Conservation (phyloP, 2,888 invertebrate genomes). For the Phaedon cochleariae region DNA sequence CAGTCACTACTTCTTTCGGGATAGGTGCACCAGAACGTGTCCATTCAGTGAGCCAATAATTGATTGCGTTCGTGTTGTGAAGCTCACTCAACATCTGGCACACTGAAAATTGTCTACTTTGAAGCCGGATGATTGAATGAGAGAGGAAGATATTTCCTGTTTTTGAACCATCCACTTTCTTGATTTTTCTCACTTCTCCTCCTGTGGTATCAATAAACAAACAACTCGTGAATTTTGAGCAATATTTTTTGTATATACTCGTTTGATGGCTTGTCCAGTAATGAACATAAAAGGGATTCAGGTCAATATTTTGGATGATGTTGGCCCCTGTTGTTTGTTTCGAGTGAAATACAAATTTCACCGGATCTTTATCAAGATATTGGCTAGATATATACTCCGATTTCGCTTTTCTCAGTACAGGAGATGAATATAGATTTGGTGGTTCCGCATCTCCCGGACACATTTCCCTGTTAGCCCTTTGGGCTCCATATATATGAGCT, state of each 20-base stretch:
- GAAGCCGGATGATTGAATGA: background rate
- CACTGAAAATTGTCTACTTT: background rate
- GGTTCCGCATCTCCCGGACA: background rate
- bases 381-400: background rate
- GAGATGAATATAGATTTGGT: slow-evolving; percentile 2
- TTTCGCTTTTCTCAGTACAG: slow-evolving; percentile 2
- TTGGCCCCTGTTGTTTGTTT: too few relatives aligned
- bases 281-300: background rate
- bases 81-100: background rate
- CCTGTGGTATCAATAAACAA: background rate
- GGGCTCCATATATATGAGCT: slow-evolving; percentile 4
- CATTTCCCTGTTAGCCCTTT: background rate
- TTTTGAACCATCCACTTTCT: background rate
- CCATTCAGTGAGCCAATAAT: slow-evolving; percentile 6
- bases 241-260: background rate
- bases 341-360: background rate
- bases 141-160: background rate
- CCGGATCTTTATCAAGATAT: background rate
- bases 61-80: background rate
- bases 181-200: background rate
- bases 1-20: slow-evolving; percentile 12
- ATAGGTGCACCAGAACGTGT: slow-evolving; percentile 11
- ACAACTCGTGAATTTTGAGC: background rate
- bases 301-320: background rate
- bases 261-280: background rate